Evolutionary conservation across 2,113 vertebrate species (phyloP).

Genomic region (Echinops telfairi): DNA sequence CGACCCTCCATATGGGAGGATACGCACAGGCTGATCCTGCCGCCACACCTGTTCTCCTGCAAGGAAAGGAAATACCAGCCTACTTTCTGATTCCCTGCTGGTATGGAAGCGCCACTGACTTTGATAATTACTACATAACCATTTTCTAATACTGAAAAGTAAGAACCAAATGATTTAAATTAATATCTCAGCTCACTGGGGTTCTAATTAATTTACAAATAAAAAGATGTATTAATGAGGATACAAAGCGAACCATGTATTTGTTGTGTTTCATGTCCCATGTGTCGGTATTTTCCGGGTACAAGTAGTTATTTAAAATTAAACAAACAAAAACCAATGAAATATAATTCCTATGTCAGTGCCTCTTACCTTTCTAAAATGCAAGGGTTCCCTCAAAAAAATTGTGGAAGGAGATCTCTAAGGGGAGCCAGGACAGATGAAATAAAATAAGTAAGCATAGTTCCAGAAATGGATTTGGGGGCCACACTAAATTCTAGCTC

Average conservation of each 20-base stretch:
- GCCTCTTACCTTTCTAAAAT: not conserved
- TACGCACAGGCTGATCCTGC: not conserved
- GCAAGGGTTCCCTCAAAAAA: no score
- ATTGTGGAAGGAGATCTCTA: no score
- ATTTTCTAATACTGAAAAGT: constrained; percentile 65
- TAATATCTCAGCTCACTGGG: constrained; percentile 62
- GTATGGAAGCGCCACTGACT: constrained; percentile 73
- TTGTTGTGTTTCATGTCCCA: not conserved
- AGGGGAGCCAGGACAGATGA: no score
- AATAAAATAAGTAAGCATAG: no score
- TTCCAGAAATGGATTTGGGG: no score
- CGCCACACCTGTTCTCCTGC: constrained; percentile 51
- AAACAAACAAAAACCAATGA: not conserved
- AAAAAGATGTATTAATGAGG: constrained; percentile 54
- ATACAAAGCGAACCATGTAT: constrained; percentile 66
- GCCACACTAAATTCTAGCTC: no score
- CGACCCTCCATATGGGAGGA: constrained; percentile 54
- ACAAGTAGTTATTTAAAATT: not conserved
- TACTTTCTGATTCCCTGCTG: constrained; percentile 75
- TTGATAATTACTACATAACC: constrained; percentile 75
- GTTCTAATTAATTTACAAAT: constrained; percentile 73
- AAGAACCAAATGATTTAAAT: constrained; percentile 73
- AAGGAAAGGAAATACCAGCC: constrained; percentile 66
- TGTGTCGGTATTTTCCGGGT: constrained; percentile 10
- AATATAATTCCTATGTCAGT: not conserved